These are phyloP conservation scores for Idaea aversata DNA, from an alignment of 2,888 invertebrate genomes.

Conservation along the genomic window DNA sequence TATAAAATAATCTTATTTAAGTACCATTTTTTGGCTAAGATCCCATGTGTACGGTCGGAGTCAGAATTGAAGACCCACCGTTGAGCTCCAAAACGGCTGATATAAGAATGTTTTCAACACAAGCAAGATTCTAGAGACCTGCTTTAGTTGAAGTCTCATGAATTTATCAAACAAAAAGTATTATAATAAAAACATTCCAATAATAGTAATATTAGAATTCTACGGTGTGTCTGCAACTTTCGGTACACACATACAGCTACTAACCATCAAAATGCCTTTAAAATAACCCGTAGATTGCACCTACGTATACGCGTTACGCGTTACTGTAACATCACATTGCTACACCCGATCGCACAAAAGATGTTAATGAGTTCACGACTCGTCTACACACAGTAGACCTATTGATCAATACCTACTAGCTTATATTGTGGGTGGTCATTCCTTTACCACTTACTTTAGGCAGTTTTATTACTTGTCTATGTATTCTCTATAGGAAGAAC, in stretches of 20 bases:
- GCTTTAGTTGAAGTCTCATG: too few relatives aligned
- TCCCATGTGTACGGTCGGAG: too few relatives aligned
- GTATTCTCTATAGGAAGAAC: too few relatives aligned
- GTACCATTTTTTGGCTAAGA: too few relatives aligned
- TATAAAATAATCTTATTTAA: too few relatives aligned
- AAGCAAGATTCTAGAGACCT: too few relatives aligned
- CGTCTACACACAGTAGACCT: not conserved
- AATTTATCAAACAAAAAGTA: too few relatives aligned
- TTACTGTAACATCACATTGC: not conserved
- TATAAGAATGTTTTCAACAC: too few relatives aligned
- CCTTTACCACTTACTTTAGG: not conserved
- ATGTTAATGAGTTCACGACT: conserved; percentile 1
- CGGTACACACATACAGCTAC: not conserved
- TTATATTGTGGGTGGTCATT: not conserved
- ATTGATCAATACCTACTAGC: not conserved
- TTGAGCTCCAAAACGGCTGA: too few relatives aligned
- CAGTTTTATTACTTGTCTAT: not conserved
- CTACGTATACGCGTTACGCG: not conserved
- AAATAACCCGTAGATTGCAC: not conserved
- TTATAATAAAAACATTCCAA: too few relatives aligned
- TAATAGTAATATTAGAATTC: too few relatives aligned
- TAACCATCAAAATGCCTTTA: not conserved
- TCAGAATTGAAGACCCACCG: too few relatives aligned
- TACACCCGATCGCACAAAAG: not conserved
- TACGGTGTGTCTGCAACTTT: not conserved